Conservation (phyloP, 2,888 invertebrate species). For the Ormyrus thymus region DNA sequence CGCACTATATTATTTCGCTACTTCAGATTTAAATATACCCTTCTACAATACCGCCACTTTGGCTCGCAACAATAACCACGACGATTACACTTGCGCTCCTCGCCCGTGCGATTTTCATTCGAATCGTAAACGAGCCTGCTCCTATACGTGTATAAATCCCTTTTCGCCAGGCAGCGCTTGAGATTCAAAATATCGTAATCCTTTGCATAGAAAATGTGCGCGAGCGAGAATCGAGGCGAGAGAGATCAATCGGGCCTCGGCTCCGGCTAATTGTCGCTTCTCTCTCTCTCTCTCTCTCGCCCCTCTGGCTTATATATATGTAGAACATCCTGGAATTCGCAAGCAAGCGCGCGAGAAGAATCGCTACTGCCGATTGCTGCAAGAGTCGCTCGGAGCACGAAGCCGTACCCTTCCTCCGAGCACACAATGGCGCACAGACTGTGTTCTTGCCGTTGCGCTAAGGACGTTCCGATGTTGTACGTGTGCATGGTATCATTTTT, state of each 20-base stretch:
- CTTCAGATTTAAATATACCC: too few relatives aligned
- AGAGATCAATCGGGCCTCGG: constrained; percentile 4
- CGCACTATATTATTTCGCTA: too few relatives aligned
- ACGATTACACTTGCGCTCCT: too few relatives aligned
- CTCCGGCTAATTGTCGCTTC: constrained; percentile 21
- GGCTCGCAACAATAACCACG: too few relatives aligned
- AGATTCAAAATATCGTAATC: constrained; percentile 4
- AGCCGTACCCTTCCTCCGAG: constrained; percentile 36
- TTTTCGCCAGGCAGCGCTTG: neutral
- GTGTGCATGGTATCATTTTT: constrained; percentile 29
- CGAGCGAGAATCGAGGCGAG: neutral
- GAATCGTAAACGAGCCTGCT: too few relatives aligned
- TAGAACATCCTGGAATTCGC: constrained; percentile 44
- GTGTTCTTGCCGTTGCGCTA: constrained; percentile 25
- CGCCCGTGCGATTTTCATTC: too few relatives aligned
- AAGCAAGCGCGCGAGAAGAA: constrained; percentile 32
- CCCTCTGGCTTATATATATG: neutral
- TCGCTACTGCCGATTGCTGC: constrained; percentile 31
- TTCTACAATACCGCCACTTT: too few relatives aligned
- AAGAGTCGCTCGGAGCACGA: constrained; percentile 18
- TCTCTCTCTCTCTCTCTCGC: too few relatives aligned
- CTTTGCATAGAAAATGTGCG: neutral
- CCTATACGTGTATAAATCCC: too few relatives aligned
- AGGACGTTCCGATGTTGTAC: constrained; percentile 41
- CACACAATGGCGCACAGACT: constrained; percentile 7